These are phyloP conservation scores for Anisognathus igniventris DNA, from an alignment of 2,797 vertebrate genomes.

Conservation along the genomic window DNA sequence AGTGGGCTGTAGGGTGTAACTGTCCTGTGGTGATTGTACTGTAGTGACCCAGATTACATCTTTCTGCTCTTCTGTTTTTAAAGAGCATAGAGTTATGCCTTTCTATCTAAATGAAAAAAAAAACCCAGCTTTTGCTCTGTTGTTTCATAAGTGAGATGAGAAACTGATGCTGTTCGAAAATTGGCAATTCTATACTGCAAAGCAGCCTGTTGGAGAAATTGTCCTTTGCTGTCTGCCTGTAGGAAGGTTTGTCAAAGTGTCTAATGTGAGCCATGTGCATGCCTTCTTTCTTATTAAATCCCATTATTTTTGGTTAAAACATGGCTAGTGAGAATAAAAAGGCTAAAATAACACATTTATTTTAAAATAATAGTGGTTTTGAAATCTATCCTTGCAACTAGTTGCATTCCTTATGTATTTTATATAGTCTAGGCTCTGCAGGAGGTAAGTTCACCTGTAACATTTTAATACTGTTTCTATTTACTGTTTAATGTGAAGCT, in stretches of 20 bases:
- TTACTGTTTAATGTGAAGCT: background rate
- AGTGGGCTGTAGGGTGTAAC: background rate
- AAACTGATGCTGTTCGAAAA: background rate
- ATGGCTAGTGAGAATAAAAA: background rate
- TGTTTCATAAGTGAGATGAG: background rate
- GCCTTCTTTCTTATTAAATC: background rate
- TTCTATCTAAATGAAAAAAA: background rate
- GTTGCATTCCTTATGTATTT: rapidly evolving
- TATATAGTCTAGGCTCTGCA: background rate
- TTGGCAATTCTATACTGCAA: background rate
- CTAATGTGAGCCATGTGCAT: background rate
- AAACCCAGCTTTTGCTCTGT: background rate
- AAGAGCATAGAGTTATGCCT: background rate
- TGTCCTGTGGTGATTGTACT: background rate
- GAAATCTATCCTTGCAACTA: background rate
- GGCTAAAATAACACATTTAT: background rate
- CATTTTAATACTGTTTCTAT: background rate
- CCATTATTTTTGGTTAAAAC: background rate
- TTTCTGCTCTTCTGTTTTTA: background rate
- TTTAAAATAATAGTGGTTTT: background rate
- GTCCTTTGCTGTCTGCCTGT: background rate
- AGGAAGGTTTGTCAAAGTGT: background rate
- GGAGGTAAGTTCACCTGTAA: background rate
- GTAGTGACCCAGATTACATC: background rate
- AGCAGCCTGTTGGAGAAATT: background rate